phyloP scores from a whole-genome alignment of 53 echinoderm and acorn worm species.

The Mesocentrotus franciscanus region DNA sequence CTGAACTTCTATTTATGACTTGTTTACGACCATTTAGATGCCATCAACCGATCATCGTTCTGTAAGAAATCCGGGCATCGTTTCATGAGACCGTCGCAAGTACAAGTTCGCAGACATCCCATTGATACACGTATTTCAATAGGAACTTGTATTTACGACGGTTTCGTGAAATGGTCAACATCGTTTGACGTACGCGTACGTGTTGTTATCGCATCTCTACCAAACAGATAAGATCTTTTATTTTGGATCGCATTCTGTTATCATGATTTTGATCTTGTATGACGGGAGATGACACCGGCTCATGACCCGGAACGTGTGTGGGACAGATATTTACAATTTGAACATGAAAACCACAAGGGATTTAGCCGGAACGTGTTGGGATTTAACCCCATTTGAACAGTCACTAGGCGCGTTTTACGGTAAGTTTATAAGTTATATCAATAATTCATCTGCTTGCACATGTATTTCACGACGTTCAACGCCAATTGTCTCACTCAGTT shows the following conservation, averaged over 20 bases:
- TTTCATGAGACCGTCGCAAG: too few relatives aligned
- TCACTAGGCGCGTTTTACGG: not conserved
- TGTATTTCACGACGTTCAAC: not conserved
- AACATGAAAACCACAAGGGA: not conserved
- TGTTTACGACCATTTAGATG: not conserved
- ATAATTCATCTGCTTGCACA: not conserved
- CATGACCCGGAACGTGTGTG: not conserved
- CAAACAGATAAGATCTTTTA: constrained; percentile 32
- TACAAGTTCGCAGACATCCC: too few relatives aligned
- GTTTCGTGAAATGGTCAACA: not conserved
- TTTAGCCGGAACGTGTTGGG: not conserved
- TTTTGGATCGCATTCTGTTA: not conserved
- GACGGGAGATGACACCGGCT: not conserved
- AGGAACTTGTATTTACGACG: too few relatives aligned
- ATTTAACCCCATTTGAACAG: not conserved
- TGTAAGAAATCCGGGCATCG: not conserved
- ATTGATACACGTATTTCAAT: too few relatives aligned
- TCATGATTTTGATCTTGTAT: not conserved
- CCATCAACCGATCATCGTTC: not conserved
- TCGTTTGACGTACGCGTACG: not conserved
- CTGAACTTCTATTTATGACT: not conserved
- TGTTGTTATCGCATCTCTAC: not conserved
- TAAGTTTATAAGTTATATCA: not conserved
- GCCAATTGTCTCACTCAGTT: not conserved
- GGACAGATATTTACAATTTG: not conserved